Conservation (phyloP, 2,797 vertebrate species). For the Manis javanica region DNA sequence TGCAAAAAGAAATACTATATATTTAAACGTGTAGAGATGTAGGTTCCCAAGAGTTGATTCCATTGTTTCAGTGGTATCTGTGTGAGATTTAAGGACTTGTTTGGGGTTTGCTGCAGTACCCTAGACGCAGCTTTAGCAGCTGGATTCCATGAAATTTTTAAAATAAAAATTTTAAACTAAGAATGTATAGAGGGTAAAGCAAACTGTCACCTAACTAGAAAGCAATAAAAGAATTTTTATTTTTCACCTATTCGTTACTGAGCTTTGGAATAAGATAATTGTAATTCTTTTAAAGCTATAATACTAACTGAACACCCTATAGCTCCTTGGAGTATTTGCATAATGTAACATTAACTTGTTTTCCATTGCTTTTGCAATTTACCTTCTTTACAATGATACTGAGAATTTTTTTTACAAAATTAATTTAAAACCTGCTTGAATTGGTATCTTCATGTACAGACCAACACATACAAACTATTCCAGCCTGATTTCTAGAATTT, state of each 20-base stretch:
- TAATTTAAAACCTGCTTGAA: slow-evolving; percentile 81
- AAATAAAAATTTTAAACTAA: slow-evolving; percentile 41
- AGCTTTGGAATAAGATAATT: slow-evolving; percentile 46
- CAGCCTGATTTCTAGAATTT: slow-evolving; percentile 78
- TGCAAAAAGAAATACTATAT: background rate
- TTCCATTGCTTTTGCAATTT: slow-evolving; percentile 57
- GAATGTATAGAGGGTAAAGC: slow-evolving; percentile 13
- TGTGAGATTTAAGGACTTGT: background rate
- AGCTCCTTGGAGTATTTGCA: slow-evolving; percentile 48
- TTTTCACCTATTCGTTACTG: slow-evolving; percentile 16
- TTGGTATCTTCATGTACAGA: slow-evolving; percentile 71
- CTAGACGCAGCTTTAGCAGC: background rate
- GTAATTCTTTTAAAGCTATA: slow-evolving; percentile 44
- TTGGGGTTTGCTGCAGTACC: background rate
- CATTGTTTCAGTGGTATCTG: background rate
- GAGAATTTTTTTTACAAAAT: slow-evolving; percentile 72
- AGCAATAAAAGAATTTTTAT: slow-evolving; percentile 32
- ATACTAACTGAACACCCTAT: background rate
- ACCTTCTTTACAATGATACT: slow-evolving; percentile 61
- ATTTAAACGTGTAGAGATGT: slow-evolving; percentile 13
- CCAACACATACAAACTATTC: slow-evolving; percentile 70
- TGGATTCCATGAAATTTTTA: slow-evolving; percentile 45
- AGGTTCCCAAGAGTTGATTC: background rate
- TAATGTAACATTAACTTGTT: slow-evolving; percentile 59
- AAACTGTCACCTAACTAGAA: slow-evolving; percentile 62